Conservation (phyloP, 2,113 vertebrate species). For the Varanus salvator region DNA sequence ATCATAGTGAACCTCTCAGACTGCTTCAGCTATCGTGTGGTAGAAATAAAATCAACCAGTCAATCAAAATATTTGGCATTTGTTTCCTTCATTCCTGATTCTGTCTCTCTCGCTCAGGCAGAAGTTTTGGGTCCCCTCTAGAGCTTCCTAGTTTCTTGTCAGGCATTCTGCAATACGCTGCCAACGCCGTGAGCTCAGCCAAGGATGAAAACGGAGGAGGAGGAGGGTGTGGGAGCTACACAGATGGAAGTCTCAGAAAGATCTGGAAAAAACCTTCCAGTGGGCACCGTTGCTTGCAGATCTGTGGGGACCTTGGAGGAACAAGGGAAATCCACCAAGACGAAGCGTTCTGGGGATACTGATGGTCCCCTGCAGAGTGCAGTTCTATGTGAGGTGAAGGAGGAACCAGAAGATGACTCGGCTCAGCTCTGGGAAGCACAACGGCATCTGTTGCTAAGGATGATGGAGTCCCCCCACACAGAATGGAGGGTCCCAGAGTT, state of each 20-base stretch:
- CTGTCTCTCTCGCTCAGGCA: background rate
- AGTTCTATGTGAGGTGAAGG: background rate
- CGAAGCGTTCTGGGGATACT: background rate
- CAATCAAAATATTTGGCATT: too few species aligned
- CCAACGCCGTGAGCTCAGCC: background rate
- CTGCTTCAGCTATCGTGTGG: too few species aligned
- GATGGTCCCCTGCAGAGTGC: background rate
- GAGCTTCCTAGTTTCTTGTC: background rate
- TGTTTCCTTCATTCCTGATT: background rate
- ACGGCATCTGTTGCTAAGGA: background rate
- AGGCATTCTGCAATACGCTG: background rate
- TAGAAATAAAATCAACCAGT: too few species aligned
- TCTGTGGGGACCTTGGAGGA: background rate
- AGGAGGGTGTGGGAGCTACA: too few species aligned
- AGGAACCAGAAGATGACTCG: background rate
- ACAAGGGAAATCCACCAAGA: background rate
- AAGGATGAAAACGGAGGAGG: background rate
- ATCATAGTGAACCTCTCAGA: too few species aligned
- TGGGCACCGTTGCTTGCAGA: background rate
- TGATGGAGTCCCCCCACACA: background rate
- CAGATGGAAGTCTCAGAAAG: background rate
- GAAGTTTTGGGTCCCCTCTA: background rate
- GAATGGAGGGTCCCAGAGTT: background rate
- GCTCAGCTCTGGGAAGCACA: background rate
- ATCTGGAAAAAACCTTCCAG: rapidly evolving